Conservation (phyloP, 2,888 invertebrate species). For the Tetropium fuscum region DNA sequence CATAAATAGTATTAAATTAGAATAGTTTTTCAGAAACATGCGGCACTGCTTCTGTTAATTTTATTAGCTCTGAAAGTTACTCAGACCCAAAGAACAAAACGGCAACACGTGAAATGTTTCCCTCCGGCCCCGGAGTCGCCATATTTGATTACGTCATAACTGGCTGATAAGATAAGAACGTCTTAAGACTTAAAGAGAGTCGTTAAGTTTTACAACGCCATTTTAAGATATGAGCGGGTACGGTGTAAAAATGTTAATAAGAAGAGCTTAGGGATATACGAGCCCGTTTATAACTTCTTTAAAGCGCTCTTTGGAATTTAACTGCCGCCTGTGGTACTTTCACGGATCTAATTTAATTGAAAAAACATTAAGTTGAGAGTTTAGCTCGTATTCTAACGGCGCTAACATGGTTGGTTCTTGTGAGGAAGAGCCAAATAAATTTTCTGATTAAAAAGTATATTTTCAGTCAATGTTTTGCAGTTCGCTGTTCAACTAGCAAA, state of each 20-base stretch:
- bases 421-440: no score
- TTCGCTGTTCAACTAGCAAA: no score
- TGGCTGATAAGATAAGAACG: constrained; percentile 65
- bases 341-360: constrained; percentile 13
- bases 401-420: no score
- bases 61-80: not conserved
- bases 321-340: constrained; percentile 1
- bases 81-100: constrained; percentile 8
- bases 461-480: no score
- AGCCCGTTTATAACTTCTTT: constrained; percentile 30
- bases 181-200: constrained; percentile 62
- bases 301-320: constrained; percentile 20
- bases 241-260: constrained; percentile 50
- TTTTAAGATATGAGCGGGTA: constrained; percentile 51
- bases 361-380: constrained; percentile 13
- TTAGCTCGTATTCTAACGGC: no score
- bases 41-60: no score
- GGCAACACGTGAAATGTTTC: constrained; percentile 37
- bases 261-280: constrained; percentile 33
- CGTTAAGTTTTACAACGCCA: constrained; percentile 63
- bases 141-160: constrained; percentile 64
- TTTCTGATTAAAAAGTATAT: no score
- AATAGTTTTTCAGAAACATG: no score
- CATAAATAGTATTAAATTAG: no score
- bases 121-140: constrained; percentile 54